phyloP scores from a whole-genome alignment of 2,888 invertebrate genomes.

The Callyntrura guangdongensis region DNA sequence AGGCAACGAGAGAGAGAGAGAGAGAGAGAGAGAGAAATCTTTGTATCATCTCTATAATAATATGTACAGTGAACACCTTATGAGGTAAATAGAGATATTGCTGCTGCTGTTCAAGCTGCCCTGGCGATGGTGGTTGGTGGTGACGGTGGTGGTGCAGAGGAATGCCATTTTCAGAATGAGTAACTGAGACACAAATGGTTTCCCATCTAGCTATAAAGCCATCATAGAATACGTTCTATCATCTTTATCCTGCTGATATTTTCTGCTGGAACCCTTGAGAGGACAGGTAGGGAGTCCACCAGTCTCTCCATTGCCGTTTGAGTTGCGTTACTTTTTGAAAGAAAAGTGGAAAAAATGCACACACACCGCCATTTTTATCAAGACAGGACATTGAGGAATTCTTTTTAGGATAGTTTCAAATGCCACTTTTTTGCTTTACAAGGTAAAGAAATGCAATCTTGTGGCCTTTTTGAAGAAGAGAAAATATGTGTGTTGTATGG shows the following conservation, averaged over 20 bases:
- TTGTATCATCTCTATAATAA: conserved; percentile 40
- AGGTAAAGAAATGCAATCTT: conserved; percentile 44
- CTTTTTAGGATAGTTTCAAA: conserved; percentile 23
- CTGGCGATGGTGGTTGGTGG: conserved; percentile 43
- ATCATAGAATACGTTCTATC: conserved; percentile 58
- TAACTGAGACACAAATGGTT: conserved; percentile 76
- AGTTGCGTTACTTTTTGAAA: neutral
- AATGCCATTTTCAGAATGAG: conserved; percentile 77
- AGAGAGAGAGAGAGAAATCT: conserved; percentile 26
- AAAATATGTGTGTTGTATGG: conserved; percentile 13
- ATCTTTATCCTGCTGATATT: conserved; percentile 46
- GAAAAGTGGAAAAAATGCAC: conserved; percentile 54
- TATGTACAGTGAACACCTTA: conserved; percentile 65
- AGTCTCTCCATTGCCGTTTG: conserved; percentile 12
- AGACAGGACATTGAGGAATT: conserved; percentile 47
- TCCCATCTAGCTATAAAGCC: conserved; percentile 66
- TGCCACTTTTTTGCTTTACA: conserved; percentile 49
- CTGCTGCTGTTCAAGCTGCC: conserved; percentile 32
- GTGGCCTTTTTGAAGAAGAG: neutral
- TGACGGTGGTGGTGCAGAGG: conserved; percentile 51
- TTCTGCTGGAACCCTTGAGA: conserved; percentile 77
- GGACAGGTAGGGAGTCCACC: conserved; percentile 76
- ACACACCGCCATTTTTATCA: neutral
- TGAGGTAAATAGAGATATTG: conserved; percentile 72
- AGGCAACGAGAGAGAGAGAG: neutral